Conservation (phyloP, 2,113 vertebrate species). For the Heliornis fulica region DNA sequence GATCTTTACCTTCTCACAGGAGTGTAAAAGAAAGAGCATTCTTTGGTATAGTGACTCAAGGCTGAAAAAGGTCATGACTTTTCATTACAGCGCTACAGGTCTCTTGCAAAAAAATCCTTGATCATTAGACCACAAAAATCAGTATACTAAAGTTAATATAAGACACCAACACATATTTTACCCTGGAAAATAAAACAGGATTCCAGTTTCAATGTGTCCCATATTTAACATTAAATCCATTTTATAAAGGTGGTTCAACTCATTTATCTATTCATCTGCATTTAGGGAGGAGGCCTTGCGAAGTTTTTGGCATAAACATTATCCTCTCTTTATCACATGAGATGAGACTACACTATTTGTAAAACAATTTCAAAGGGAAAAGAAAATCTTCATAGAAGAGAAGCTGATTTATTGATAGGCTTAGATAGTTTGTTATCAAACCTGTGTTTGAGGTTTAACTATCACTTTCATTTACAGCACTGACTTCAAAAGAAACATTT, state of each 20-base stretch:
- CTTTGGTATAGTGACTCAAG: neutral
- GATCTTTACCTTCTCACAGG: neutral
- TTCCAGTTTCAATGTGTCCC: neutral
- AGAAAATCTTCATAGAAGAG: neutral
- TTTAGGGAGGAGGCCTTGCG: neutral
- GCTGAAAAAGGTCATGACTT: neutral
- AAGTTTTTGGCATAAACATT: neutral
- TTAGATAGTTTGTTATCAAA: neutral
- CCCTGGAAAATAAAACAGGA: neutral
- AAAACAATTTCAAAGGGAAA: conserved; percentile 6
- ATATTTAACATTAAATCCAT: neutral
- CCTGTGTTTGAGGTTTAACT: neutral
- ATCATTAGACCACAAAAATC: neutral
- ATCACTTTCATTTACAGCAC: neutral
- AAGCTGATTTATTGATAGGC: conserved; percentile 6
- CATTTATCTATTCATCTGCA: neutral
- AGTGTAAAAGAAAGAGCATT: neutral
- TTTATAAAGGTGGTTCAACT: neutral
- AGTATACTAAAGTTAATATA: neutral
- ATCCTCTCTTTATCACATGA: neutral
- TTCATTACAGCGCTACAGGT: neutral
- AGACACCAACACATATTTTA: neutral
- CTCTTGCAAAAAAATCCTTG: neutral
- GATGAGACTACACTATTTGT: neutral
- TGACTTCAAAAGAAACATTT: conserved; percentile 19